Evolutionary conservation across 2,113 vertebrate species (phyloP).

Genomic region (Amia ocellicauda): DNA sequence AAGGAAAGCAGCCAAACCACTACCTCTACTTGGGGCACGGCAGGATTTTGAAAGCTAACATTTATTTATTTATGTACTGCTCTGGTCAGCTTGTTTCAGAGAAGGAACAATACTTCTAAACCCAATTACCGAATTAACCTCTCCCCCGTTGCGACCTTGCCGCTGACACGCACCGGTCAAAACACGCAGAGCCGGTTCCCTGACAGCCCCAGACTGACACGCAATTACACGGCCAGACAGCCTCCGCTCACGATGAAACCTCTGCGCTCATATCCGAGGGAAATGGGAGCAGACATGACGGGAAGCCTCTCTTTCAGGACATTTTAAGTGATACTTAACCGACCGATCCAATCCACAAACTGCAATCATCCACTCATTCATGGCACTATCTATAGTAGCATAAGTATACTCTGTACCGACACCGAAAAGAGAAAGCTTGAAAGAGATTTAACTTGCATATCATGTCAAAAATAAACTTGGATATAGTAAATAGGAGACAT

Average conservation of each 20-base stretch:
- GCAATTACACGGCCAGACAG: constrained; percentile 64
- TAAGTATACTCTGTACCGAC: too few relatives aligned
- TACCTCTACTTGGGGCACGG: too few relatives aligned
- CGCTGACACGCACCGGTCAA: constrained; percentile 58
- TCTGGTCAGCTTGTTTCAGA: constrained; percentile 15
- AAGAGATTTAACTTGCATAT: too few relatives aligned
- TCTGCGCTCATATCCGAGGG: constrained; percentile 13
- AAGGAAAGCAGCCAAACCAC: too few relatives aligned
- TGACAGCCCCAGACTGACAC: constrained; percentile 45
- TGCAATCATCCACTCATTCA: constrained; percentile 1
- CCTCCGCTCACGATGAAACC: constrained; percentile 34
- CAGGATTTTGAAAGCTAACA: too few relatives aligned
- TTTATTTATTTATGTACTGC: too few relatives aligned
- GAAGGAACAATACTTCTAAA: constrained; percentile 36
- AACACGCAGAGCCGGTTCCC: constrained; percentile 41
- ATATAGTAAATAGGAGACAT: too few relatives aligned
- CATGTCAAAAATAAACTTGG: too few relatives aligned
- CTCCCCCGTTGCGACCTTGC: constrained; percentile 51
- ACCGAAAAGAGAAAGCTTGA: too few relatives aligned
- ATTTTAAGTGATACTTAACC: constrained; percentile 8
- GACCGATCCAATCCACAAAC: neutral
- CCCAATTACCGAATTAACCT: constrained; percentile 74
- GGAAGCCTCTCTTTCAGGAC: neutral
- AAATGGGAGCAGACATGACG: neutral
- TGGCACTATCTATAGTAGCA: too few relatives aligned